Evolutionary conservation across 2,888 invertebrate species (phyloP).

Genomic region (Sycophila texana): DNA sequence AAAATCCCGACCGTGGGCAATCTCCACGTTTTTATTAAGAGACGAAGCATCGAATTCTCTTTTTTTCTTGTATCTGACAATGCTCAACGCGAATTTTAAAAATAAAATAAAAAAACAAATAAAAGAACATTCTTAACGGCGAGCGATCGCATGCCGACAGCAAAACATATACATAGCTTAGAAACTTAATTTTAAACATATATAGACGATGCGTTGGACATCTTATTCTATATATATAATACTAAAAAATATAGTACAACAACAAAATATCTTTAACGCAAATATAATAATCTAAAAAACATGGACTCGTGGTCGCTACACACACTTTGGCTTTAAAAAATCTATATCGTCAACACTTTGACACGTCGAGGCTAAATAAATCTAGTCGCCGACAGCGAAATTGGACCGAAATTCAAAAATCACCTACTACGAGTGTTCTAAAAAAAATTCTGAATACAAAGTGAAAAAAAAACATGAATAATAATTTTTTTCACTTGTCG

Average conservation of each 20-base stretch:
- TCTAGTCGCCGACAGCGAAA: background rate
- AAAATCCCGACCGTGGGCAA: constrained; percentile 60
- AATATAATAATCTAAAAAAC: constrained; percentile 40
- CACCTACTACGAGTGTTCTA: no score
- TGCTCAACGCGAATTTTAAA: constrained; percentile 22
- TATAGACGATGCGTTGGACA: background rate
- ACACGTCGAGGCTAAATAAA: constrained; percentile 44
- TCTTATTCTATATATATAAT: no score
- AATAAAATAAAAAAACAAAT: background rate
- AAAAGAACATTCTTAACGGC: background rate
- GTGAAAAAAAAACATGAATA: no score
- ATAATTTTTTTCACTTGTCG: no score
- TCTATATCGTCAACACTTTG: constrained; percentile 46
- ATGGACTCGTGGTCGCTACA: constrained; percentile 39
- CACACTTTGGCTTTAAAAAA: constrained; percentile 55
- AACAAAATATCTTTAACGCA: constrained; percentile 52
- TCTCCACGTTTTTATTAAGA: constrained; percentile 66
- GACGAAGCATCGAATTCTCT: constrained; percentile 38
- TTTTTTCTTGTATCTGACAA: constrained; percentile 23
- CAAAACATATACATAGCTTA: background rate
- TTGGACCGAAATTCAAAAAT: no score
- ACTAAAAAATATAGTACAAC: constrained; percentile 47
- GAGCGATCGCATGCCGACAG: constrained; percentile 43
- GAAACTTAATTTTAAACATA: constrained; percentile 32
- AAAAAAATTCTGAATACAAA: no score